phyloP scores from a whole-genome alignment of 1,140 invertebrate species.

The Polypedilum pembai region DNA sequence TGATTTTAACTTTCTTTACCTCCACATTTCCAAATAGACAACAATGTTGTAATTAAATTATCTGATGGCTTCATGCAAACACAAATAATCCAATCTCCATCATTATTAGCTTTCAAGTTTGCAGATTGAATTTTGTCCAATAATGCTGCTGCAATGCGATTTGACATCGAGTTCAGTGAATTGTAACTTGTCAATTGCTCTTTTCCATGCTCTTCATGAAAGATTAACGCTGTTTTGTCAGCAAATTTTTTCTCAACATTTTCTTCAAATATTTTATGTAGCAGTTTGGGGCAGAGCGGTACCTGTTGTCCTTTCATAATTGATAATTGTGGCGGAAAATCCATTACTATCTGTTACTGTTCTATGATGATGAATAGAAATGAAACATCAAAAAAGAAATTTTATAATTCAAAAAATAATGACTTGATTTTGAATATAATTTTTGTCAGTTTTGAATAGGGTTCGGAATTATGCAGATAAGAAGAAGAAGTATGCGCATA shows the following conservation, averaged over 20 bases:
- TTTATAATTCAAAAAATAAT: too few species aligned
- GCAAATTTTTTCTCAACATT: conserved; percentile 38
- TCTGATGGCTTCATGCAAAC: conserved; percentile 70
- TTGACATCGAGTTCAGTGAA: conserved; percentile 52
- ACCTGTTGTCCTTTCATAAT: conserved; percentile 50
- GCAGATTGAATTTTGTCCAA: conserved; percentile 43
- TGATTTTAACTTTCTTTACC: conserved; percentile 47
- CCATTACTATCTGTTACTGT: too few species aligned
- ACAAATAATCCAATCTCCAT: conserved; percentile 61
- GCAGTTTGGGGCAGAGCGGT: conserved; percentile 42
- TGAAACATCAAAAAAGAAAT: background rate
- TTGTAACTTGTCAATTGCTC: conserved; percentile 47
- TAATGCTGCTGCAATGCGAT: conserved; percentile 52
- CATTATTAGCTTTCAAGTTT: conserved; percentile 46
- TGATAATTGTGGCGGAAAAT: conserved; percentile 56
- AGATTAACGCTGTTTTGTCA: conserved; percentile 49
- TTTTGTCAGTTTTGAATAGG: too few species aligned
- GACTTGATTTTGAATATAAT: too few species aligned
- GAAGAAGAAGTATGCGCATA: too few species aligned
- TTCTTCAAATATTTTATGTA: conserved; percentile 50
- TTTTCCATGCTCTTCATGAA: conserved; percentile 47
- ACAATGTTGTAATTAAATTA: conserved; percentile 56
- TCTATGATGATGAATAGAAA: background rate
- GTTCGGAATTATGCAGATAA: too few species aligned
- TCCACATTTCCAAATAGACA: too few species aligned